Conservation (phyloP, 2,888 invertebrate species). For the Pomacea canaliculata region DNA sequence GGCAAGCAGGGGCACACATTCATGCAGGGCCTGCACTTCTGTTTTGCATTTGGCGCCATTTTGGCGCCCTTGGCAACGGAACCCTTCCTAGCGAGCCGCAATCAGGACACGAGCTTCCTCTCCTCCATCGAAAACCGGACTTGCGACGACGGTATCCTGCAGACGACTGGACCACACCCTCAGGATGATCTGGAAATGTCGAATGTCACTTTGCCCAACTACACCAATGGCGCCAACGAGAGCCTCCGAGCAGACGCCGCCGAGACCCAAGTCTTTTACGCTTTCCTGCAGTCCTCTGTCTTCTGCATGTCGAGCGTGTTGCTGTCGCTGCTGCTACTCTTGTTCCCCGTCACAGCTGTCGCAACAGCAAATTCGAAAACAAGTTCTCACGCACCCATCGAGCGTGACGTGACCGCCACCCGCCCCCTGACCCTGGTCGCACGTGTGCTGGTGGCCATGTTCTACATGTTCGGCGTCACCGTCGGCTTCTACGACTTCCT, state of each 20-base stretch:
- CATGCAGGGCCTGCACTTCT: constrained; percentile 14
- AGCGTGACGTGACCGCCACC: background rate
- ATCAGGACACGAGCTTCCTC: background rate
- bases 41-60: constrained; percentile 11
- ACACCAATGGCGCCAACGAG: background rate
- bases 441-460: constrained; percentile 3
- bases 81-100: constrained; percentile 11
- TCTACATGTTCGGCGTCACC: constrained; percentile 2
- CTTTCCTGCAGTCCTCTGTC: constrained; percentile 2
- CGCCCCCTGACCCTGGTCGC: background rate
- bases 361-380: too few species aligned
- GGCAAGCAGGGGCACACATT: background rate
- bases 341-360: background rate
- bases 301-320: background rate
- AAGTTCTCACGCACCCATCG: background rate
- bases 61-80: constrained; percentile 16
- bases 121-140: background rate
- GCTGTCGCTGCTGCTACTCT: background rate
- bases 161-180: background rate
- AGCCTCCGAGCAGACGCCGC: background rate
- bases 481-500: constrained; percentile 9
- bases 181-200: background rate
- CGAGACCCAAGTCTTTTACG: constrained; percentile 9
- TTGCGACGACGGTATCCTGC: background rate
- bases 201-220: background rate